Evolutionary conservation across 2,113 vertebrate species (phyloP), one percentile per base, ranked within the genome.

Genomic region (Heterotis niloticus): DNA sequence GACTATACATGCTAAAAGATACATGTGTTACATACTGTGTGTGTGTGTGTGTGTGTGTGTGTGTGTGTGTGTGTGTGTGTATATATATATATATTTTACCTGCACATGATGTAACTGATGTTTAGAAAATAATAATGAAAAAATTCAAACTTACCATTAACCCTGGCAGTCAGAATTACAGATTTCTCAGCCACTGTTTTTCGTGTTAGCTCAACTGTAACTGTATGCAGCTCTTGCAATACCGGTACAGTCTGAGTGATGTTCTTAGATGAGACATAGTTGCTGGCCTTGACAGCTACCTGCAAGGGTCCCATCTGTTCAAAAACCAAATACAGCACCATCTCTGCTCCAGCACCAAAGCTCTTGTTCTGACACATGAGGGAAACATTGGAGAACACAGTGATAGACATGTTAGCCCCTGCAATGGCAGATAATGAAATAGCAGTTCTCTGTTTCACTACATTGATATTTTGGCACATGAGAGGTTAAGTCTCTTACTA

Each of bases 71-170:
- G n/a, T n/a, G n/a, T n/a, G n/a, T n/a, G n/a, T n/a, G n/a, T n/a
- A n/a, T n/a, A n/a, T n/a, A n/a, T n/a, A n/a, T n/a, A n/a, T 44
- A 44, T 44, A 44, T 7, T 4, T 44, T 44, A 44, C 7, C 2
- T 44, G 7, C 34, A 44, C 7, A 44, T 16, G 28, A 20, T 59
- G 26, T 57, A 14, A 18, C 5, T 18, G 56, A 17, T 60, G 28
- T n/a, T 75, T 20, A 68, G 23, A 24, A n/a, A 16, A 12, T 69
- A 66, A 14, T 1, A 1, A 18, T 65, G 9, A 77, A 77, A 24
- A n/a, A 34, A 64, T n/a, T 59, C 57, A 28, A 44, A 71, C 83
- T 82, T 62, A 83, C 81, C 83, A 81, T 79, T 83, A 26, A 79
- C 79, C 18, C 64, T 78, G 24, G 79, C 79, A 51, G 44, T 76